phyloP scores from a whole-genome alignment of 2,113 vertebrate genomes.

The Brachypteracias leptosomus region DNA sequence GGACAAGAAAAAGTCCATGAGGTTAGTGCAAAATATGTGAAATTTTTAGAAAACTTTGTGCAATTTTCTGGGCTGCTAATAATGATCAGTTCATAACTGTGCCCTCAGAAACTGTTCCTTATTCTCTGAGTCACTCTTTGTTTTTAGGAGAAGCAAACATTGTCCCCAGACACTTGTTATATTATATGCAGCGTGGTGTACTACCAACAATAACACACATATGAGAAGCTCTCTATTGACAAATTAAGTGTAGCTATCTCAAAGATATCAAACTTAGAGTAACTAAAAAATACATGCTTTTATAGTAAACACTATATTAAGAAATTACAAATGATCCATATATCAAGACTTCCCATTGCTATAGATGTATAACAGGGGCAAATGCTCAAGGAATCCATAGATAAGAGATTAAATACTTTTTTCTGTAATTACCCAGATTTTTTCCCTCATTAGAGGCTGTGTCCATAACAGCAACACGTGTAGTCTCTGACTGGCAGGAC shows the following conservation, averaged over 20 bases:
- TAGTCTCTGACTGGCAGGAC: neutral
- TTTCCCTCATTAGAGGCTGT: neutral
- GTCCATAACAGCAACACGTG: neutral
- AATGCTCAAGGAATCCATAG: neutral
- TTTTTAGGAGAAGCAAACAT: neutral
- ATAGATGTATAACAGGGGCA: fast-evolving
- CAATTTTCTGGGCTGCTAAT: neutral
- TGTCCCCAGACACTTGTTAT: neutral
- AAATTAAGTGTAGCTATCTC: neutral
- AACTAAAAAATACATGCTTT: neutral
- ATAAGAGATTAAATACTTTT: neutral
- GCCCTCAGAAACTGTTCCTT: neutral
- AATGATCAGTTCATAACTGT: neutral
- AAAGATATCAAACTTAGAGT: neutral
- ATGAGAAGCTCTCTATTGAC: neutral
- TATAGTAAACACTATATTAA: neutral
- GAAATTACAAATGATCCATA: neutral
- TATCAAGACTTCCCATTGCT: neutral
- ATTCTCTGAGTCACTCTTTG: neutral
- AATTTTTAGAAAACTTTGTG: neutral
- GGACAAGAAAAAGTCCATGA: neutral
- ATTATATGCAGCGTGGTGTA: neutral
- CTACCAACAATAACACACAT: neutral
- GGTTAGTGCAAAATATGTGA: neutral
- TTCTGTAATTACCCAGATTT: neutral